A percentile compares a stretch with the other conserved stretches of the same genome.
Evolutionary conservation across 30 jellyfish, hydroid and myxozoan species (phyloP).

Genomic region (Aurelia sp.): DNA sequence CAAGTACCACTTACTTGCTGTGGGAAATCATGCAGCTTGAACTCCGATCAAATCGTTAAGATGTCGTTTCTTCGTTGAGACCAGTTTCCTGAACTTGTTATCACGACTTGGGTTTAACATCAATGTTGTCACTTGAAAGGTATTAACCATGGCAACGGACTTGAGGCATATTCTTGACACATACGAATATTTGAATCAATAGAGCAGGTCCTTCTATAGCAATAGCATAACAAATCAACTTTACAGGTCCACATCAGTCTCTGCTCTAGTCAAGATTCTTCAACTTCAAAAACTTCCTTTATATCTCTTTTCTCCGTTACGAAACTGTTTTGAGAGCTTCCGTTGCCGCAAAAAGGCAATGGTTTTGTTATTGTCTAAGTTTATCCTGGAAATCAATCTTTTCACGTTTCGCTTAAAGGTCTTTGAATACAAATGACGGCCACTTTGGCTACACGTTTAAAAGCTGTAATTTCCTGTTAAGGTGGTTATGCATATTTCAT

Average conservation of each 20-base stretch:
- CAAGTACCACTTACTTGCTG: slow-evolving; percentile 37
- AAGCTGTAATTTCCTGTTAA: slow-evolving; percentile 57
- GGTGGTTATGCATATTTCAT: slow-evolving; percentile 43
- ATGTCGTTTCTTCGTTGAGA: too few relatives aligned
- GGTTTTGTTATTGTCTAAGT: too few relatives aligned
- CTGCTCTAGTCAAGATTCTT: too few relatives aligned
- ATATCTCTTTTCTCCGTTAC: too few relatives aligned
- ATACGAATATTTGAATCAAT: slow-evolving; percentile 53
- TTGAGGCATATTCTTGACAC: slow-evolving; percentile 32
- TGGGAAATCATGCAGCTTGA: slow-evolving; percentile 1
- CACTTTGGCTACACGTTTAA: slow-evolving; percentile 49
- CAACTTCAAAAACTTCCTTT: too few relatives aligned
- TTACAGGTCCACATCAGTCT: background rate
- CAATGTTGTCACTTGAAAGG: slow-evolving; percentile 12
- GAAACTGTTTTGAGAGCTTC: too few relatives aligned
- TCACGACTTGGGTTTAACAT: background rate
- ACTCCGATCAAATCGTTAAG: background rate
- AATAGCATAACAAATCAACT: slow-evolving; percentile 32
- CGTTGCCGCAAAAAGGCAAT: too few relatives aligned
- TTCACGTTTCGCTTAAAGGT: too few relatives aligned
- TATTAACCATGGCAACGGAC: slow-evolving; percentile 43
- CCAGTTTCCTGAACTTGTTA: too few relatives aligned
- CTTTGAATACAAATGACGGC: background rate
- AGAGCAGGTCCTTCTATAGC: slow-evolving; percentile 74
- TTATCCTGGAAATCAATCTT: too few relatives aligned